Evolutionary conservation across 2,888 invertebrate genomes (phyloP).

Genomic region (Pomacea canaliculata): DNA sequence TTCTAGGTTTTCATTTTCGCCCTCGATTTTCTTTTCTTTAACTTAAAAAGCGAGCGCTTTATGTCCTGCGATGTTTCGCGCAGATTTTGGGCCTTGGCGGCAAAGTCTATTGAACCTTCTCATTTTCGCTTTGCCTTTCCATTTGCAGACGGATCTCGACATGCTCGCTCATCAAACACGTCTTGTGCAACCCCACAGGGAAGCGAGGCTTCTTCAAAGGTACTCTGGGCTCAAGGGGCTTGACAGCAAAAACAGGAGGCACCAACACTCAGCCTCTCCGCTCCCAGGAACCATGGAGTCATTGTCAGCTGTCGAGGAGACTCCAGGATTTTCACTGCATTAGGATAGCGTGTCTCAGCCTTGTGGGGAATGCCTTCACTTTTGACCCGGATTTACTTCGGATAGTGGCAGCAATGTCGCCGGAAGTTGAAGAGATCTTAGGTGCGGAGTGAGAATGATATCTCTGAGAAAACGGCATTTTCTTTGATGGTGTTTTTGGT

Average conservation of each 20-base stretch:
- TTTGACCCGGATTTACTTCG: not conserved
- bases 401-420: not conserved
- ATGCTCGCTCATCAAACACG: conserved; percentile 10
- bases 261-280: conserved; percentile 1
- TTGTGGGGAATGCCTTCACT: not conserved
- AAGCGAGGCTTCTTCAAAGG: conserved; percentile 21
- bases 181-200: conserved; percentile 3
- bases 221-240: conserved; percentile 10
- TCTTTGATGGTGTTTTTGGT: too few relatives aligned
- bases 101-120: conserved; percentile 22
- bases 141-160: conserved; percentile 20
- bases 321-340: not conserved
- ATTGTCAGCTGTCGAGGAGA: not conserved
- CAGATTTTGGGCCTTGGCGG: not conserved
- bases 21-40: conserved; percentile 5
- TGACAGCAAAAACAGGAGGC: not conserved
- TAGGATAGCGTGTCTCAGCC: not conserved
- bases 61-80: not conserved
- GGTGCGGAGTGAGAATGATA: too few relatives aligned
- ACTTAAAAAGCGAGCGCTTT: not conserved
- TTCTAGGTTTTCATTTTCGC: not conserved
- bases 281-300: conserved; percentile 1
- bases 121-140: conserved; percentile 19
- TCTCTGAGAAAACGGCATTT: too few relatives aligned
- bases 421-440: conserved; percentile 8